Base-by-base conservation (phyloP, 1,140 invertebrate genomes). In the Lepidurus packardi region DNA sequence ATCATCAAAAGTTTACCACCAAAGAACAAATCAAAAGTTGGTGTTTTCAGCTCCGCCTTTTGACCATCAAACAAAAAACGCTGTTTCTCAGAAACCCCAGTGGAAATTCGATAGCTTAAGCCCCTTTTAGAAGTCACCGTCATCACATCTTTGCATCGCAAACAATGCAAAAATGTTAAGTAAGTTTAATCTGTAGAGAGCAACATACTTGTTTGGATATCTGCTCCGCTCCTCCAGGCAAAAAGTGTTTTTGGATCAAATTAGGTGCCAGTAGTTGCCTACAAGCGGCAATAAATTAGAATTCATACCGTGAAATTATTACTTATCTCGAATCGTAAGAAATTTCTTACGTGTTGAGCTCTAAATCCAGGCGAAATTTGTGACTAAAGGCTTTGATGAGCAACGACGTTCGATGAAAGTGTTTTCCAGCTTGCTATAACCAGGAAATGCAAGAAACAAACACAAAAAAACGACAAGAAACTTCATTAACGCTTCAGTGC, bases 301-400 rank as follows among this genome's bases (percentile, higher is more conserved):
- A 9, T 44, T 75, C 44, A 42, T 34, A 78, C 21, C 7, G 43
- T n/a, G 11, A 5, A 42, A 43, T 7, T n/a, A 7, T 44, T 74
- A n/a, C 1, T 11, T 7, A 13, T 13, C 9, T 3, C 44, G 7
- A 13, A 76, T 8, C 41, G 13, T 73, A 10, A 7, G 73, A 8
- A 73, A 75, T 24, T 77, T 94, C 94, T 94, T 89, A 96, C 93
- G 93, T 93, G 88, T 96, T 96, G 88, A 97, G 91, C 90, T 97
- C 94, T 86, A 97, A 89, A 87, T 96, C 94, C 86, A 97, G 89
- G 82, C 93, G 93, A 89, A 97, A 96, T 89, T 94, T 96, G 87
- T 97, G 94, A 88, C 94, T 96, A 88, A 97, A 96, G 85, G 94
- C 94, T 88, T 95, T 95, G 86, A 97, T 96, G 86, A 95, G 90